Percentiles rank a stretch among this genome's conserved stretches.
Evolutionary conservation across 2,113 vertebrate species (phyloP).

Genomic region (Axis porcinus): DNA sequence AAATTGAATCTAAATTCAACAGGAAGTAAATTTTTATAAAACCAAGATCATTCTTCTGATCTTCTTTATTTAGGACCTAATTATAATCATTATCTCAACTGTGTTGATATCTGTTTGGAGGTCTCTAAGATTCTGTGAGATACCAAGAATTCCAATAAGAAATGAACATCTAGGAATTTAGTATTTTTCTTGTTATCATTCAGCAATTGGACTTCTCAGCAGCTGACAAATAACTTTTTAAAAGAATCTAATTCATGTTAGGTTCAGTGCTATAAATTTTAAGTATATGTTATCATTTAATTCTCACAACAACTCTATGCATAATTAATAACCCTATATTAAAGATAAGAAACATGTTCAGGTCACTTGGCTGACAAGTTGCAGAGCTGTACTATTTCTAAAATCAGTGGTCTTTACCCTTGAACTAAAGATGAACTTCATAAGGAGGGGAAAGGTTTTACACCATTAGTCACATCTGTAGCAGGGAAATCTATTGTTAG

Average conservation of each 20-base stretch:
- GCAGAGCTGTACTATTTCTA: background rate
- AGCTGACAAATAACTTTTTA: background rate
- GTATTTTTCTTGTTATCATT: background rate
- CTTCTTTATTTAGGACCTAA: background rate
- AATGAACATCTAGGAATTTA: background rate
- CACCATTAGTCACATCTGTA: background rate
- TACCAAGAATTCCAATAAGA: constrained; percentile 11
- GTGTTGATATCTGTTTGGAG: background rate
- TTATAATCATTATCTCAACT: background rate
- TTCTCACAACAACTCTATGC: background rate
- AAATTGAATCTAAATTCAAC: background rate
- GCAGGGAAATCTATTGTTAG: background rate
- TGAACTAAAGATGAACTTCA: background rate
- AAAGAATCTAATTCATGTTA: background rate
- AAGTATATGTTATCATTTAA: background rate
- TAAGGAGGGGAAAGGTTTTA: background rate
- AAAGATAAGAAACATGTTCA: background rate
- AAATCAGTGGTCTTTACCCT: background rate
- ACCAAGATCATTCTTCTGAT: background rate
- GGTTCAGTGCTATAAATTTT: background rate
- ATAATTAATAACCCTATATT: background rate
- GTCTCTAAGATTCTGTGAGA: background rate
- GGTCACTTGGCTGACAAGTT: background rate
- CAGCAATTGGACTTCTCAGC: background rate
- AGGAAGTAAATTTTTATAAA: background rate